phyloP scores from a whole-genome alignment of 2,113 vertebrate species.

The Etheostoma spectabile region DNA sequence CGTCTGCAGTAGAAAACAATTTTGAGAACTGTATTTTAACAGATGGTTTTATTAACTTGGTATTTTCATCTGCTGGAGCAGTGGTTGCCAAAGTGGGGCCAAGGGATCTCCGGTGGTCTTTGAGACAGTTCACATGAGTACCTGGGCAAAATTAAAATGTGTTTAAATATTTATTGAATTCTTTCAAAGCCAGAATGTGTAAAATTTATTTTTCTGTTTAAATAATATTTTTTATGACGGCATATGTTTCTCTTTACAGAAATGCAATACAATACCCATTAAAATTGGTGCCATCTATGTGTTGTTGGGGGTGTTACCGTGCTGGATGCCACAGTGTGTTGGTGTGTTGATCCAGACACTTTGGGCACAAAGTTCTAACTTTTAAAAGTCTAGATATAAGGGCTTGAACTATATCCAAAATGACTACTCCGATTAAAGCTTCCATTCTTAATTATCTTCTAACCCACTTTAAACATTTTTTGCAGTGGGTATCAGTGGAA shows the following conservation, averaged over 20 bases:
- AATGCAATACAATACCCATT: background rate
- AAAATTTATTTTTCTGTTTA: background rate
- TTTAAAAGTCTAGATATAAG: background rate
- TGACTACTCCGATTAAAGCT: background rate
- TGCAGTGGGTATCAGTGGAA: background rate
- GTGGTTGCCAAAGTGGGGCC: conserved; percentile 14
- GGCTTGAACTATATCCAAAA: background rate
- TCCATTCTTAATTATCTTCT: background rate
- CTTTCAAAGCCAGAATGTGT: background rate
- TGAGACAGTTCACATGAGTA: conserved; percentile 1
- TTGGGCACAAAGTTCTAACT: background rate
- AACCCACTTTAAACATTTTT: background rate
- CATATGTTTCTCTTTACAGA: background rate
- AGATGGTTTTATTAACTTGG: conserved; percentile 73
- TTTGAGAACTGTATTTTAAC: conserved; percentile 70
- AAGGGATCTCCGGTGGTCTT: background rate
- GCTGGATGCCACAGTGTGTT: background rate
- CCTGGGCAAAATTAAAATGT: background rate
- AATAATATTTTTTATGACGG: background rate
- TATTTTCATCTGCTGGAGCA: conserved; percentile 54
- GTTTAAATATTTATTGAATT: conserved; percentile 14
- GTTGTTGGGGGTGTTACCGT: background rate
- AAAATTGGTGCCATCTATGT: background rate
- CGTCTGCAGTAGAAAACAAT: conserved; percentile 38
- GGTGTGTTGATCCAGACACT: background rate